Evolutionary conservation across 53 echinoderm and acorn worm genomes (phyloP), one percentile per base, ranked within the genome.

Genomic region (Echinarachnius parma): DNA sequence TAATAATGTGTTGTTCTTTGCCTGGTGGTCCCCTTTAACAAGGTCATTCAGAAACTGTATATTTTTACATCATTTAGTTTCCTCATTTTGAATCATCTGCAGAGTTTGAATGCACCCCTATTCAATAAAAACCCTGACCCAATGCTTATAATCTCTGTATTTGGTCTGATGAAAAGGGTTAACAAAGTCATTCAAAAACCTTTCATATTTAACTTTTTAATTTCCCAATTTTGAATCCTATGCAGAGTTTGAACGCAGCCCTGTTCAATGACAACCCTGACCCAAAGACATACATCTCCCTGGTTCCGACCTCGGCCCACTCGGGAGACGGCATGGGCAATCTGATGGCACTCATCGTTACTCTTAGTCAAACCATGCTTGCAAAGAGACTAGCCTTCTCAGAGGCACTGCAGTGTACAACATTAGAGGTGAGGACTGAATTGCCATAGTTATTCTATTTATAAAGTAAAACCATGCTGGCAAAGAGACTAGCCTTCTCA

Each of bases 231-330:
- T 19, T 25, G 31, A n/a, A 42, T 49, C 19, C 22, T 27, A 32
- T 36, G 0, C 59, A 98, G 96, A 82, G 98, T 58, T 61, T 92
- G 69, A 98, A 98, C 78, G 98, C 98, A 37, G 98, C 98, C 57
- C 79, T 92, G 28, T 98, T 77, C 80, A 84, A 85, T 35, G 98
- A 98, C 31, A 98, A 98, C 60, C 88, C 87, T 10, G 91, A 98
- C 68, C 63, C 80, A 10, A 92, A 82, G 63, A 92, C 86, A 3
- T 98, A 98, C 31, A 86, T 98, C 34, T 98, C 98, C 10, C 30
- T 98, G 68, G 91, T 98, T 2, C 98, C 98, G 3, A 98, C 98
- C 4, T 98, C 98, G n/a, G 98, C 98, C 27, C 91, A 92, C 59
- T 62, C 82, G 14, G 98, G 88, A 1, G 98, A 98, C 46, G 98